Evolutionary conservation across 2,888 invertebrate species (phyloP), one percentile per base, ranked within the genome.

Genomic region (Synergus itoensis): DNA sequence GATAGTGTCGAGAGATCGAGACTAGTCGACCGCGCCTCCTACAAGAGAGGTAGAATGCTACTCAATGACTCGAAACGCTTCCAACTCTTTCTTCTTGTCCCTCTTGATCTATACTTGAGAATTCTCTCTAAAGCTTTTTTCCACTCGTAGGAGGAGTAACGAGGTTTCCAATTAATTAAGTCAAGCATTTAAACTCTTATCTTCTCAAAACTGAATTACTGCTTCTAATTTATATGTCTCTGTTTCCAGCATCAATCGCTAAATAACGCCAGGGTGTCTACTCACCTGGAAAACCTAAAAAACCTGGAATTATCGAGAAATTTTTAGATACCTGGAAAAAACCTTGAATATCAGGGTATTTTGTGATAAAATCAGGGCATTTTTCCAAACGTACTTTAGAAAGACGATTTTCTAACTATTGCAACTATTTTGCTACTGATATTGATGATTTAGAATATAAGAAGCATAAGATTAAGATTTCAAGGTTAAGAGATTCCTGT

Each of bases 11-110:
- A n/a, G 69, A 69, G 69, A 69, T 69, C 45, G 69, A 45, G 48
- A 48, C 67, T 45, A 67, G 67, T 67, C 67, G 21, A 48, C 45
- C 45, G 48, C 48, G 16, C 48, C 48, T 48, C 48, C 69, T 69
- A 69, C 69, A 69, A 69, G 43, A 73, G 69, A 69, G 28, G 28
- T 28, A 53, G 69, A 73, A 53, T 48, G 48, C n/a, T 16, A 53
- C 69, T 73, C 73, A 73, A 73, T 73, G 36, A 53, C 48, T 36
- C 28, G 48, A 73, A 40, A 48, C 73, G 16, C 73, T 73, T 73
- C 14, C 28, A 40, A 43, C 43, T 43, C 43, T 41, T 43, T 14
- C 28, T 69, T 69, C 45, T 69, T 45, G 48, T 48, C 28, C 8
- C 45, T 21, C 48, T 69, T 7, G 21, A 69, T 69, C 21, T 28